Base-by-base conservation (phyloP, 2,113 vertebrate genomes). In the Peromyscus leucopus region DNA sequence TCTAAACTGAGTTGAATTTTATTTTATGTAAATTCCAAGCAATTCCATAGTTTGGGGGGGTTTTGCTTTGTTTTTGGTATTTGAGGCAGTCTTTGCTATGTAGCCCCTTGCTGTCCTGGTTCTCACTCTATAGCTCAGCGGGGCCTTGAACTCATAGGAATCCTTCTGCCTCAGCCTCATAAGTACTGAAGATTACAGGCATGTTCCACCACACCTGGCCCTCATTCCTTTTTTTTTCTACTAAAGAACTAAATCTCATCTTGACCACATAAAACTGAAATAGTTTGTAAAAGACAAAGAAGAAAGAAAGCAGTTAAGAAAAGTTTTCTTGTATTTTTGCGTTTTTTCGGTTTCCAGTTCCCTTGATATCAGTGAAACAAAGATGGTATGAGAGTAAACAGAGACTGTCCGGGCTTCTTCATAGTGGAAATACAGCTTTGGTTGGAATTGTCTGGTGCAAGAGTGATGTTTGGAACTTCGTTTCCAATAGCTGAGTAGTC, bases 1-100 rank as follows among this genome's bases (percentile, higher is more conserved):
- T 98, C 98, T 98, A 94, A 96, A 89, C 76, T 69, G 59, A 97
- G 86, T 55, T 94, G 96, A 93, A 26, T 97, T 97, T 97, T 96
- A 82, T 93, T 95, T 93, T 94, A 55, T 67, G 39, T 94, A 93
- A 96, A 17, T 87, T 96, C 36, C 80, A 93, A 80, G 80, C 59
- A 74, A 46, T 69, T 69, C 67, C 65, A 74, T 42, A 89, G 71
- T 74, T 57, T 89, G 24, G 15, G 33, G 13, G 63, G 8, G 12
- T 69, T 72, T 88, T 88, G 10, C 26, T 72, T 88, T 57, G 46
- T 6, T 72, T 89, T 57, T 28, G 17, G 31, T 69, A 51, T 69
- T 48, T 42, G 51, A 89, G 33, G 39, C 51, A 39, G 67, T 72
- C 84, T 69, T 51, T 69, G 17, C 42, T 65, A 19, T 46, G 39